These are phyloP conservation scores for Cephus spinipes DNA, from an alignment of 2,888 invertebrate species.

Conservation along the genomic window DNA sequence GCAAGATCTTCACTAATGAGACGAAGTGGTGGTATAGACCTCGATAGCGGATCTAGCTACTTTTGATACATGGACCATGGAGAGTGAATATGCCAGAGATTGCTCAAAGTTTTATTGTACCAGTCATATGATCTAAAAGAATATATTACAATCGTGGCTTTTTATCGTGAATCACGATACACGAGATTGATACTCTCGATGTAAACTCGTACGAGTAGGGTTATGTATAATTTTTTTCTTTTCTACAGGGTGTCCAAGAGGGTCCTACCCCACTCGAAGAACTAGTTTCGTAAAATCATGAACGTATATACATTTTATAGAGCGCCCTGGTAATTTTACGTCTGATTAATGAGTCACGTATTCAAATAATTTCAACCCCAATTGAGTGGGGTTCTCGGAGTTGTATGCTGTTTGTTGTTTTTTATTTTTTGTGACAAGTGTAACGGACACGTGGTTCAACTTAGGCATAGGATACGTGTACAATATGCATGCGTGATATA, in stretches of 20 bases:
- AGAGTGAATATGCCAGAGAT: background rate
- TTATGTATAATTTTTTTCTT: background rate
- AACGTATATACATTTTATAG: conserved; percentile 2
- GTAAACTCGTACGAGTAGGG: background rate
- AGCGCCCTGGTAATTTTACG: conserved; percentile 40
- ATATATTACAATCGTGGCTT: background rate
- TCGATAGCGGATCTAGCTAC: background rate
- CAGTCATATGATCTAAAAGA: background rate
- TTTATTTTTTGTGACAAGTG: conserved; percentile 50
- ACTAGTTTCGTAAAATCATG: conserved; percentile 42
- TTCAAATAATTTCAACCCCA: conserved; percentile 63
- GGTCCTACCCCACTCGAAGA: conserved; percentile 47
- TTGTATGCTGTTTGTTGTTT: conserved; percentile 24
- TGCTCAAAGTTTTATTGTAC: background rate
- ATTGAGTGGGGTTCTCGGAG: conserved; percentile 44
- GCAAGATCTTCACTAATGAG: background rate
- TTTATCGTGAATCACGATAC: background rate
- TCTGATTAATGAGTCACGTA: conserved; percentile 57
- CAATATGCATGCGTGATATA: background rate
- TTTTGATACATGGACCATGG: background rate
- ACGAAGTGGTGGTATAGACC: background rate
- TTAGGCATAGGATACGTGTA: background rate
- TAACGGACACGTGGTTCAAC: conserved; percentile 41
- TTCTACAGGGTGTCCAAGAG: background rate
- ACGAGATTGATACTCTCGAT: background rate